Base-by-base conservation (phyloP, 2,113 vertebrate species). In the Polyodon spathula region DNA sequence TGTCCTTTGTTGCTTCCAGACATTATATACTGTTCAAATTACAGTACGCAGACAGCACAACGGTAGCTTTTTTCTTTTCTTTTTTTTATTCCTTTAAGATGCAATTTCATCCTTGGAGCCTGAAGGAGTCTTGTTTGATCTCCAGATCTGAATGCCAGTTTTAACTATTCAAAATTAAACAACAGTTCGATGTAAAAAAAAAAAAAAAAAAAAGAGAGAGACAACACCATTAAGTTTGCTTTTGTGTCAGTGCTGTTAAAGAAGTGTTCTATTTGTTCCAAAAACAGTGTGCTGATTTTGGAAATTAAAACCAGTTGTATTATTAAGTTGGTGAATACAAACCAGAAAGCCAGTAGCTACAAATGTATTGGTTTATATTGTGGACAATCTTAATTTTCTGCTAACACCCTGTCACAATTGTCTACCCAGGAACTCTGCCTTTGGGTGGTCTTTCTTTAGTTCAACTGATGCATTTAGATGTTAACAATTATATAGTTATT, bases 11-110 rank as follows among this genome's bases (percentile, higher is more conserved):
- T 27, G 27, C 27, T 27, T 27, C 27, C 27, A 27, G 27, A 27
- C 27, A 27, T 27, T 69, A 73, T 74, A 63, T 73, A 50, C 15
- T 50, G 12, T 50, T 50, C 48, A 50, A 50, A 14, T 50, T 50
- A 37, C 16, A 37, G 16, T 16, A 55, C 6, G 53, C 37, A 55
- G 17, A 55, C 53, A 55, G 37, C 17, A 9, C 16, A 55, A 10
- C 4, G 2, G 17, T 37, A 37, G 44, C 44, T 10, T 46, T 46
- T 46, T 46, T 27, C 3, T 3, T 27, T 27, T 27, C 3, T 14
- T 11, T 50, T 10, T 10, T 50, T 50, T 50, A 50, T 14, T n/a
- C 12, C 48, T 50, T n/a, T 12, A 50, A 50, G 12, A 50, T 50
- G 12, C 48, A 5, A 12, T 50, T n/a, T 50, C 48, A 11, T n/a